Evolutionary conservation across 2,113 vertebrate genomes (phyloP).

Genomic region (Hystrix cristata): DNA sequence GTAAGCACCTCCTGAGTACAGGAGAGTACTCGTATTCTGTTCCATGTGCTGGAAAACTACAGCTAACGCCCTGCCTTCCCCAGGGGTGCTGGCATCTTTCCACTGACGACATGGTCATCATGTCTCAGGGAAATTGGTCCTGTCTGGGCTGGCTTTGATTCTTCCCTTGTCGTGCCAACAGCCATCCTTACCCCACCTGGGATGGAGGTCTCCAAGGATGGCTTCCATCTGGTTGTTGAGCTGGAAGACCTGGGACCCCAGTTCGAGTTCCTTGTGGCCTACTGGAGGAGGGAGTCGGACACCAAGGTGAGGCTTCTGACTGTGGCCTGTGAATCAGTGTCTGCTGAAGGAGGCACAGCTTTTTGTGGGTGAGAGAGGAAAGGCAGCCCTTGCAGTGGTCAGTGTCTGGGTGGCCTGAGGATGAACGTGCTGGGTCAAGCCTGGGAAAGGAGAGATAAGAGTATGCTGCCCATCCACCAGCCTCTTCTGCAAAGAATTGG

Average conservation of each 20-base stretch:
- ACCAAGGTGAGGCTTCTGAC: slow-evolving; percentile 82
- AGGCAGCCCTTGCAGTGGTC: neutral
- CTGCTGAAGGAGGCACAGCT: neutral
- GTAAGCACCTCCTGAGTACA: neutral
- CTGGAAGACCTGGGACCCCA: slow-evolving; percentile 88
- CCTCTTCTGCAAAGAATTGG: neutral
- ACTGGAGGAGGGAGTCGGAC: slow-evolving; percentile 85
- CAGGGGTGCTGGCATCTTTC: neutral
- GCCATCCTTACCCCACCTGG: slow-evolving; percentile 86
- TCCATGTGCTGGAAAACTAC: neutral
- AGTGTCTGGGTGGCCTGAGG: neutral
- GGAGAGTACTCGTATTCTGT: neutral
- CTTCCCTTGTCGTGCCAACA: slow-evolving; percentile 79
- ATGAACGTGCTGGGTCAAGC: neutral
- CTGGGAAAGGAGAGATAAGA: neutral
- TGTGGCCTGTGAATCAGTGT: neutral
- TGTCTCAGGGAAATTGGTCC: neutral
- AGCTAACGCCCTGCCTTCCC: neutral
- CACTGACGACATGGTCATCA: neutral
- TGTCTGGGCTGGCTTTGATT: slow-evolving; percentile 33
- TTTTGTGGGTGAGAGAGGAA: neutral
- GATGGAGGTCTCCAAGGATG: slow-evolving; percentile 81
- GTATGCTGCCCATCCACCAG: neutral
- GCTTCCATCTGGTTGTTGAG: slow-evolving; percentile 85
- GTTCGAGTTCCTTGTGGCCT: slow-evolving; percentile 85